These are phyloP conservation scores for Ancistrus triradiatus DNA, from an alignment of 2,113 vertebrate species.

Conservation along the genomic window DNA sequence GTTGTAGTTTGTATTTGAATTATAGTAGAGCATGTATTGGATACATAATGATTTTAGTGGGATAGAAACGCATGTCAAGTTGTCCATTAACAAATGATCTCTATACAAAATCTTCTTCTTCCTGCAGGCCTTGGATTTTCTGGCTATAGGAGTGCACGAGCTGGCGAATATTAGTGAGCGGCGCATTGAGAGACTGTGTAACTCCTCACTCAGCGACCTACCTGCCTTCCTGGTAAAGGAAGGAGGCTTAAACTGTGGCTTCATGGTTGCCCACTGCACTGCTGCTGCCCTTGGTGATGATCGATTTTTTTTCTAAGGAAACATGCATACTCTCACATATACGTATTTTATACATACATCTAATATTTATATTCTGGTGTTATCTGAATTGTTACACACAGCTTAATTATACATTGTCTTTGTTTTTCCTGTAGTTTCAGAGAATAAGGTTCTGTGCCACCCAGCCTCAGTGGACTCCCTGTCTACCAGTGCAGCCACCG, in stretches of 20 bases:
- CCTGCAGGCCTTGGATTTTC: slow-evolving; percentile 76
- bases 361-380: too few relatives aligned
- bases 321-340: too few relatives aligned
- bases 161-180: slow-evolving; percentile 92
- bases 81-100: too few relatives aligned
- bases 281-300: slow-evolving; percentile 85
- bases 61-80: too few relatives aligned
- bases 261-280: slow-evolving; percentile 98
- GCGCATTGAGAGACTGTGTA: slow-evolving; percentile 91
- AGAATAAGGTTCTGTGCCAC: slow-evolving; percentile 94
- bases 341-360: neutral
- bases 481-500: slow-evolving; percentile 93
- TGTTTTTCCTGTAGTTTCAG: slow-evolving; percentile 78
- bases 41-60: too few relatives aligned
- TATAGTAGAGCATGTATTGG: too few relatives aligned
- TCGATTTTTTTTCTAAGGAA: too few relatives aligned
- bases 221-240: slow-evolving; percentile 93
- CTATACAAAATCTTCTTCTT: neutral
- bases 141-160: slow-evolving; percentile 93
- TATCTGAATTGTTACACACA: too few relatives aligned
- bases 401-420: neutral
- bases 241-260: slow-evolving; percentile 94
- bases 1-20: too few relatives aligned
- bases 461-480: slow-evolving; percentile 95
- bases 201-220: slow-evolving; percentile 90